Evolutionary conservation across 2,888 invertebrate genomes (phyloP).

Genomic region (Amitus sp.): DNA sequence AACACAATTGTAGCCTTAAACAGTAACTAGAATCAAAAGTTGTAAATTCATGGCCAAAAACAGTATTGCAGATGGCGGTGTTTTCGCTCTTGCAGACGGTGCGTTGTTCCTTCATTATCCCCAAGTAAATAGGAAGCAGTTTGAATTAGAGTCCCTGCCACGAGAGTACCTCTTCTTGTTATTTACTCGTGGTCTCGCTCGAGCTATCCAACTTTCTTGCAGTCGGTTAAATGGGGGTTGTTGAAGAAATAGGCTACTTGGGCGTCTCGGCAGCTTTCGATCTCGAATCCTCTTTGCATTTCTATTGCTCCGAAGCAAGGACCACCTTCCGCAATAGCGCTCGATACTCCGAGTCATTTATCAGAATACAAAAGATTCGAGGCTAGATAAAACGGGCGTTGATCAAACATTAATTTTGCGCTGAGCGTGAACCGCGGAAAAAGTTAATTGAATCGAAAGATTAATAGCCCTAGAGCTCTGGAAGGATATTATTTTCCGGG

Average conservation of each 20-base stretch:
- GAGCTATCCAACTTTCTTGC: conserved; percentile 56
- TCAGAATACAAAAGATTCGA: neutral
- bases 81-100: too few species aligned
- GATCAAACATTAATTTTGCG: conserved; percentile 2
- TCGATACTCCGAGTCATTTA: neutral
- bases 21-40: too few species aligned
- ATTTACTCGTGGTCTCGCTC: conserved; percentile 55
- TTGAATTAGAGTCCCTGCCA: conserved; percentile 60
- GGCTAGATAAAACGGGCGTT: neutral
- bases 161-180: conserved; percentile 58
- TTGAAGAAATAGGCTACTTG: conserved; percentile 39
- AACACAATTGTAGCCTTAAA: too few species aligned
- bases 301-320: conserved; percentile 37
- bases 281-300: conserved; percentile 33
- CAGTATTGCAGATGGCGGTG: too few species aligned
- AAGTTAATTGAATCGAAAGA: conserved; percentile 6
- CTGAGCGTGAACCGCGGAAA: neutral
- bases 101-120: conserved; percentile 63
- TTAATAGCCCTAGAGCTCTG: neutral
- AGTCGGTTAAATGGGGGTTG: conserved; percentile 51
- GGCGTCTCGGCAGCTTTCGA: conserved; percentile 19
- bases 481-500: neutral
- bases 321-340: neutral
- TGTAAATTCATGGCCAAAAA: too few species aligned
- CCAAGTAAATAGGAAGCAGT: conserved; percentile 61